Conservation (phyloP, 1,140 invertebrate genomes). For the Paraescarpia echinospica region DNA sequence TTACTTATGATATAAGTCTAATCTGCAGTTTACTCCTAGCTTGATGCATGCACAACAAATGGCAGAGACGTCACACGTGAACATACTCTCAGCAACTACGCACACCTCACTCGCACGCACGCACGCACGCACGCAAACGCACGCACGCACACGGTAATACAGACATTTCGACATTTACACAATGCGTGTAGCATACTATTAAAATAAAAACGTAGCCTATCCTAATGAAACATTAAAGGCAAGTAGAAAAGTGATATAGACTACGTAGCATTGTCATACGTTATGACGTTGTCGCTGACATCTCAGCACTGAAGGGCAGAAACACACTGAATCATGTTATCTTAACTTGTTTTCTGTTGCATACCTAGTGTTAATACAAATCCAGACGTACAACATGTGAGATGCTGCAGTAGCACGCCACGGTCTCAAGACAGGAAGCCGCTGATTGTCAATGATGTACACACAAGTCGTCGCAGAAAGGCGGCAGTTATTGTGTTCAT, state of each 20-base stretch:
- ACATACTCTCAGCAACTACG: too few relatives aligned
- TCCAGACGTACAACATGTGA: too few relatives aligned
- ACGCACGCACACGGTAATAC: neutral
- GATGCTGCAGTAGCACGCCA: neutral
- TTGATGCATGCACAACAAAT: too few relatives aligned
- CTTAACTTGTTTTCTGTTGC: neutral
- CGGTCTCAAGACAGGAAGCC: neutral
- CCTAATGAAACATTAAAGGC: neutral
- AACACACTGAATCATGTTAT: neutral
- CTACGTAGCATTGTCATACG: neutral
- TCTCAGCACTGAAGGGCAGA: neutral
- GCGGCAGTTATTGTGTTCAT: too few relatives aligned
- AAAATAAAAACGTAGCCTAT: neutral
- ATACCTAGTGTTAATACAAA: neutral
- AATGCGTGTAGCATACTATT: neutral
- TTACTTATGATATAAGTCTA: too few relatives aligned
- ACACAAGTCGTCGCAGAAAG: too few relatives aligned
- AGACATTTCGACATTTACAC: neutral
- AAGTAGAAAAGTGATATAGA: neutral
- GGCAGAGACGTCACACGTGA: too few relatives aligned
- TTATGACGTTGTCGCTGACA: neutral
- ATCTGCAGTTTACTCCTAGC: too few relatives aligned
- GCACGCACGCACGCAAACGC: conserved; percentile 13
- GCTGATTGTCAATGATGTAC: too few relatives aligned
- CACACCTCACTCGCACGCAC: too few relatives aligned